These are phyloP conservation scores for Alcis repandata DNA, from an alignment of 2,888 invertebrate species.

Conservation along the genomic window DNA sequence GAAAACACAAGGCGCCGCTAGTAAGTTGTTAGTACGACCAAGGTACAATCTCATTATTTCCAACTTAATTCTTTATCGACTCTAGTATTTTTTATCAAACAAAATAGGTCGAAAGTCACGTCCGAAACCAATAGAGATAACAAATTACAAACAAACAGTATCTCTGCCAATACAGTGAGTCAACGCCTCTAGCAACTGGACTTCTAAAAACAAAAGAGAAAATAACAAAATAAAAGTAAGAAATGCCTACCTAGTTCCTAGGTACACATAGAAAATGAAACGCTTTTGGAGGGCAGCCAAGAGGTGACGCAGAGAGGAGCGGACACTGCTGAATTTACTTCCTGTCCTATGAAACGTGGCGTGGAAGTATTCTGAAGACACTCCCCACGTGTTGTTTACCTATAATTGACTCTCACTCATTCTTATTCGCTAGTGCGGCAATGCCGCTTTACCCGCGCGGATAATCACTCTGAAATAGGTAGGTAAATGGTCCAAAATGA, in stretches of 20 bases:
- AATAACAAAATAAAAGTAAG: conserved; percentile 10
- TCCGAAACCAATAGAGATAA: conserved; percentile 31
- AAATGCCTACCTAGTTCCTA: too few species aligned
- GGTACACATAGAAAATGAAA: conserved; percentile 1
- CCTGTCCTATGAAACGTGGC: conserved; percentile 26
- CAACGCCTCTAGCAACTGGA: conserved; percentile 45
- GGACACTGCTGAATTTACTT: conserved; percentile 32
- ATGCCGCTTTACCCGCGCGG: too few species aligned
- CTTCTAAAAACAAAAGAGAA: conserved; percentile 28
- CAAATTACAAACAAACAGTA: conserved; percentile 37
- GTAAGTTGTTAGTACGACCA: background rate
- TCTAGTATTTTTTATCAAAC: conserved; percentile 22
- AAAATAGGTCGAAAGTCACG: conserved; percentile 36
- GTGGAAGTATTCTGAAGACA: conserved; percentile 6
- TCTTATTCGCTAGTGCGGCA: background rate
- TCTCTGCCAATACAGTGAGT: conserved; percentile 41
- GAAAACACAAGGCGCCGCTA: too few species aligned
- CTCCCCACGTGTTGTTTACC: conserved; percentile 21
- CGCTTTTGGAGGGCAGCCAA: conserved; percentile 23
- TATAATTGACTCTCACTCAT: background rate
- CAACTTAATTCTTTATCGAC: conserved; percentile 1
- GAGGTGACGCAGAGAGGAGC: conserved; percentile 25
- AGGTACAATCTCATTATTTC: background rate
- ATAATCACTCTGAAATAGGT: too few species aligned
- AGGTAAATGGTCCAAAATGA: too few species aligned